Evolutionary conservation across 2,113 vertebrate species (phyloP).

Genomic region (Podiceps cristatus): DNA sequence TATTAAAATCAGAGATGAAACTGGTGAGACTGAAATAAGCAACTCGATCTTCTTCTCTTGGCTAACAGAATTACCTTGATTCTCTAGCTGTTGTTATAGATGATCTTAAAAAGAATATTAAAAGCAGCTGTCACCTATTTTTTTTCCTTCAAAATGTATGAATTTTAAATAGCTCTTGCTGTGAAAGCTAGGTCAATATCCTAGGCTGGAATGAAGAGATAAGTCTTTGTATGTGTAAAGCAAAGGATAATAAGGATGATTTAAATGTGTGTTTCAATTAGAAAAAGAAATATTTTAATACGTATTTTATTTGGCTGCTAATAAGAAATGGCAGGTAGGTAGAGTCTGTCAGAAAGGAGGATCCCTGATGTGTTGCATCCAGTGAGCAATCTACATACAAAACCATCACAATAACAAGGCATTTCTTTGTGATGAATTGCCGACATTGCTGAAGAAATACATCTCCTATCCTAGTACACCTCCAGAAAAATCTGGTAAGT

Average conservation of each 20-base stretch:
- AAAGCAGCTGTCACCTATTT: background rate
- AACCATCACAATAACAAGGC: background rate
- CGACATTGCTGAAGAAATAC: background rate
- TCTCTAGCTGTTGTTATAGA: background rate
- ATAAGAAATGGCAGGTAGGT: background rate
- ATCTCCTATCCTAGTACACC: background rate
- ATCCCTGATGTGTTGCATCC: background rate
- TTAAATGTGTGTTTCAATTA: background rate
- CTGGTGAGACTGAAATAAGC: constrained; percentile 1
- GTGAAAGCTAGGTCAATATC: background rate
- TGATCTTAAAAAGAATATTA: constrained; percentile 39
- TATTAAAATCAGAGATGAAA: background rate
- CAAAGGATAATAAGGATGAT: background rate
- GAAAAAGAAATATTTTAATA: background rate
- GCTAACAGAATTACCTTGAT: background rate
- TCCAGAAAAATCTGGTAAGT: background rate
- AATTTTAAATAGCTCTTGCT: constrained; percentile 18
- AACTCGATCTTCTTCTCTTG: background rate
- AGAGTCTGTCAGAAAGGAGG: background rate
- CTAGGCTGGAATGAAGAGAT: background rate
- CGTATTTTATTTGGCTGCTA: background rate
- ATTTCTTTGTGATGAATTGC: background rate
- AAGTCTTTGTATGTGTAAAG: background rate
- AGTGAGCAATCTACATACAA: background rate
- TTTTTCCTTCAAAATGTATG: constrained; percentile 13